phyloP scores from a whole-genome alignment of 1,140 invertebrate species.

The Eulimnadia texana region DNA sequence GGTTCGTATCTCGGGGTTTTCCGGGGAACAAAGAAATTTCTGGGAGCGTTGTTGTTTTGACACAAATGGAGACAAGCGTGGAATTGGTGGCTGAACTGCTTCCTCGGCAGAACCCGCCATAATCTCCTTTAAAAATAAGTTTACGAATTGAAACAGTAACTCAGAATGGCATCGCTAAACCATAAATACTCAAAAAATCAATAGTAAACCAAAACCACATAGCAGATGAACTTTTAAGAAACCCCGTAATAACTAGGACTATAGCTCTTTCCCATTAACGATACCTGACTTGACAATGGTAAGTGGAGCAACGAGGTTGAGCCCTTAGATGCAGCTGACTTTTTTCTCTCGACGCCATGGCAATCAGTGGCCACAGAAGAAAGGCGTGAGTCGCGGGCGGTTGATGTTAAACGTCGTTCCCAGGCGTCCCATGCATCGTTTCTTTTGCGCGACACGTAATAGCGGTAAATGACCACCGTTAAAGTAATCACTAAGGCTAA shows the following conservation, averaged over 20 bases:
- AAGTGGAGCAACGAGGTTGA: neutral
- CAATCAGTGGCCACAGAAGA: neutral
- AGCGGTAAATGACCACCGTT: constrained; percentile 47
- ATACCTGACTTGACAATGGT: too few relatives aligned
- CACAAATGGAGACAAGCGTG: neutral
- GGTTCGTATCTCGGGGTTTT: too few relatives aligned
- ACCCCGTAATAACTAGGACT: too few relatives aligned
- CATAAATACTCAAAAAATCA: too few relatives aligned
- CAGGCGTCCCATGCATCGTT: constrained; percentile 40
- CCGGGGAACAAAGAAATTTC: too few relatives aligned
- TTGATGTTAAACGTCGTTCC: constrained; percentile 24
- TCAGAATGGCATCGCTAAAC: too few relatives aligned
- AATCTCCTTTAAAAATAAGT: too few relatives aligned
- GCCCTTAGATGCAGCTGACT: neutral
- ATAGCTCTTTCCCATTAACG: too few relatives aligned
- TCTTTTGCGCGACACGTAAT: constrained; percentile 37
- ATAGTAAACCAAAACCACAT: too few relatives aligned
- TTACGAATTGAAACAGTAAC: too few relatives aligned
- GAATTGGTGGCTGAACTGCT: neutral
- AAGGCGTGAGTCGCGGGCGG: neutral
- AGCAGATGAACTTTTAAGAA: too few relatives aligned
- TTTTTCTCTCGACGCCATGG: neutral
- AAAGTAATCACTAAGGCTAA: constrained; percentile 43
- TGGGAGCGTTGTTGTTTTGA: too few relatives aligned
- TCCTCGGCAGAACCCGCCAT: neutral